Conservation (phyloP, 2,113 vertebrate genomes). For the Fulmarus glacialis region DNA sequence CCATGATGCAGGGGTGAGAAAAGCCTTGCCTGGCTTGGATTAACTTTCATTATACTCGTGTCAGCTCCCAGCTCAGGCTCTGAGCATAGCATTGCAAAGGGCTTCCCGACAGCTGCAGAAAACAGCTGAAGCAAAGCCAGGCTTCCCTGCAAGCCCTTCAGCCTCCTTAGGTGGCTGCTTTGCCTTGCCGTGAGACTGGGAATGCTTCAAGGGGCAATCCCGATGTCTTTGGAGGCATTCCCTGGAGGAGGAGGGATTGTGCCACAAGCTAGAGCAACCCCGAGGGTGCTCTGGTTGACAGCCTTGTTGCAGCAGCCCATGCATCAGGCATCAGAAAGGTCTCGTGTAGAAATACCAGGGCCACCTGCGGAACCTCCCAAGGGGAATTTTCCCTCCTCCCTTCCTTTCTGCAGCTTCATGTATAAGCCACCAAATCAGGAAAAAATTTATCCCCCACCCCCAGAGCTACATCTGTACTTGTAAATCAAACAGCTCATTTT, state of each 20-base stretch:
- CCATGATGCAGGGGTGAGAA: background rate
- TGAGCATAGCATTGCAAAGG: background rate
- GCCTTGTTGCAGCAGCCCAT: background rate
- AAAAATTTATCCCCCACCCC: background rate
- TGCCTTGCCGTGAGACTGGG: background rate
- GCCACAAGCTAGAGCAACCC: background rate
- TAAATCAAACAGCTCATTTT: background rate
- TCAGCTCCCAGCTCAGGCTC: background rate
- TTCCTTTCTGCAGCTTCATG: background rate
- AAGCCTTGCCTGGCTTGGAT: background rate
- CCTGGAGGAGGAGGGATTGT: background rate
- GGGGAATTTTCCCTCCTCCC: background rate
- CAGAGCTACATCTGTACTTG: background rate
- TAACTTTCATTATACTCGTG: background rate
- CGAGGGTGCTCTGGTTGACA: rapidly evolving
- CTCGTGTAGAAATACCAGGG: background rate
- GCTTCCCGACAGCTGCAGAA: background rate
- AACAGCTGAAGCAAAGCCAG: background rate
- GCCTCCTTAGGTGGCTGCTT: background rate
- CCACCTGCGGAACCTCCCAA: rapidly evolving
- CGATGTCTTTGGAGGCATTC: background rate
- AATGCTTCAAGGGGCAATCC: background rate
- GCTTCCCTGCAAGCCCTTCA: background rate
- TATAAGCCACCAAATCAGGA: background rate
- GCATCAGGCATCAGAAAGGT: background rate